Evolutionary conservation across 2,113 vertebrate genomes (phyloP).

Genomic region (Raja brachyura): DNA sequence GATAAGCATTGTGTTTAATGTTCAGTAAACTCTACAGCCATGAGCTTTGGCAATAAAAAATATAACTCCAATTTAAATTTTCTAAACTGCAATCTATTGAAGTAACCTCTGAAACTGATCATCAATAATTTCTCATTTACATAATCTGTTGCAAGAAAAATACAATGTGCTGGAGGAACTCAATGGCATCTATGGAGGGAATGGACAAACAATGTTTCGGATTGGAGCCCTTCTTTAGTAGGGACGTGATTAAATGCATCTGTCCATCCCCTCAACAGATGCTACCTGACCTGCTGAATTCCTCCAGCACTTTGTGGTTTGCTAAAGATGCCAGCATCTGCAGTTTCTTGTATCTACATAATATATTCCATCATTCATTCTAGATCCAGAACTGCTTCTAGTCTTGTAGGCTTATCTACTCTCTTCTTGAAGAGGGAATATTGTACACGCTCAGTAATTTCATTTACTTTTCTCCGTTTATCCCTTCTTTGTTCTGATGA

Average conservation of each 20-base stretch:
- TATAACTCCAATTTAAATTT: background rate
- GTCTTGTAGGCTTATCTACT: background rate
- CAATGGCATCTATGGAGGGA: too few species aligned
- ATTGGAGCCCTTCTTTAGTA: too few species aligned
- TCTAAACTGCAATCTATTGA: background rate
- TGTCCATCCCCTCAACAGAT: too few species aligned
- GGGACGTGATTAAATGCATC: too few species aligned
- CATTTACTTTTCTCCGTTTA: background rate
- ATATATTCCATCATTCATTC: background rate
- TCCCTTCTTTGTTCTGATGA: background rate
- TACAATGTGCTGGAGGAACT: too few species aligned
- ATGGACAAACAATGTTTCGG: too few species aligned
- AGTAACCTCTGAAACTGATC: background rate
- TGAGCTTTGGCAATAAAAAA: background rate
- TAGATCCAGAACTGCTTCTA: background rate
- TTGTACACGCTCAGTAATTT: background rate
- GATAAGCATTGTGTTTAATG: background rate
- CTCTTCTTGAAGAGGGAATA: background rate
- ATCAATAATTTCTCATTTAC: background rate
- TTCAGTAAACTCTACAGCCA: background rate
- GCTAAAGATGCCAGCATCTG: too few species aligned
- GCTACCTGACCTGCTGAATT: too few species aligned
- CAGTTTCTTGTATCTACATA: too few species aligned
- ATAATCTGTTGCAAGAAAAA: background rate
- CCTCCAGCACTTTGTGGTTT: too few species aligned